Percentiles rank a stretch among this genome's conserved stretches.
These are phyloP conservation scores for Hycleus phaleratus DNA, from an alignment of 1,140 invertebrate species.

Conservation along the genomic window DNA sequence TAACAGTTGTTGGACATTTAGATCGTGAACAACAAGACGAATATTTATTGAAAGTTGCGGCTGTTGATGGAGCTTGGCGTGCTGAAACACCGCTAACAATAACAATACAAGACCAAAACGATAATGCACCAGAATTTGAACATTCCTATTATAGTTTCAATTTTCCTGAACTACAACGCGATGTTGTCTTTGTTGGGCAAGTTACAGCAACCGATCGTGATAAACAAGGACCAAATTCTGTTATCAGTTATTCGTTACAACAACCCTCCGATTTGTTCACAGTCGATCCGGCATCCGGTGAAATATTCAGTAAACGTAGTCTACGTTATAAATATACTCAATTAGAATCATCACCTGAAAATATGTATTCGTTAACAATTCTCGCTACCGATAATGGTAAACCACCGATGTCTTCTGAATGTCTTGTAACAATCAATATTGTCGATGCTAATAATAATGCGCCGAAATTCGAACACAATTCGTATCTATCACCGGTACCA, in stretches of 20 bases:
- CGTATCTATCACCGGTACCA: slow-evolving; percentile 76
- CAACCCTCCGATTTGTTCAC: slow-evolving; percentile 85
- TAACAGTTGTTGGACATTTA: slow-evolving; percentile 74
- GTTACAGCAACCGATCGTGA: slow-evolving; percentile 82
- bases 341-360: slow-evolving; percentile 72
- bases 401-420: slow-evolving; percentile 80
- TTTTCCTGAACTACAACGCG: slow-evolving; percentile 75
- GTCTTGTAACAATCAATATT: slow-evolving; percentile 76
- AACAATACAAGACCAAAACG: slow-evolving; percentile 91
- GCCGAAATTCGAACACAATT: slow-evolving; percentile 65
- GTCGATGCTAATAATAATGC: slow-evolving; percentile 86
- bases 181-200: slow-evolving; percentile 77
- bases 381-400: slow-evolving; percentile 89
- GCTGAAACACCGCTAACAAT: slow-evolving; percentile 84
- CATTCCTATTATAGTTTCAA: slow-evolving; percentile 82
- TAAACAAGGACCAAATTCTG: slow-evolving; percentile 89
- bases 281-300: slow-evolving; percentile 83
- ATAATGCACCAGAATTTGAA: slow-evolving; percentile 88
- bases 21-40: slow-evolving; percentile 87
- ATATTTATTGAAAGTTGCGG: slow-evolving; percentile 79
- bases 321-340: slow-evolving; percentile 76
- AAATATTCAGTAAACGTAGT: slow-evolving; percentile 76
- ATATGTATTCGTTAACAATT: slow-evolving; percentile 76
- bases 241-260: slow-evolving; percentile 84
- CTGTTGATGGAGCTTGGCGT: slow-evolving; percentile 82